These are phyloP conservation scores for Simalia tracyae DNA, from an alignment of 2,797 vertebrate genomes.

Conservation along the genomic window DNA sequence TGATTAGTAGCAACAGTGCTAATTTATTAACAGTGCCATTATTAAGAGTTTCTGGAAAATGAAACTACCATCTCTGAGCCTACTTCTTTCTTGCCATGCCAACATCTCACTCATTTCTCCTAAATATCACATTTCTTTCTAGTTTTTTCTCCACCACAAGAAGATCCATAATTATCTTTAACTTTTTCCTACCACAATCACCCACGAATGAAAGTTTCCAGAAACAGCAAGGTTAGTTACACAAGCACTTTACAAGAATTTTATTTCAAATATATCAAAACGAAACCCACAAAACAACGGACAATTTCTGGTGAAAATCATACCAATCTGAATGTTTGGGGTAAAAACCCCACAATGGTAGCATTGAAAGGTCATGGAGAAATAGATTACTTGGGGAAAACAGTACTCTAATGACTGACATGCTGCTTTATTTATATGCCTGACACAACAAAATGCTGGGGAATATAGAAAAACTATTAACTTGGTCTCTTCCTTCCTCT, in stretches of 20 bases:
- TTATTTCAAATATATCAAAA: background rate
- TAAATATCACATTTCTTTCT: background rate
- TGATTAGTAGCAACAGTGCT: background rate
- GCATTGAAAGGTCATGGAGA: background rate
- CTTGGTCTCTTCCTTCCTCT: background rate
- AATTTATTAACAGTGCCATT: background rate
- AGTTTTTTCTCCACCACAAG: background rate
- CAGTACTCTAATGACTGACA: background rate
- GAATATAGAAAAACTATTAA: background rate
- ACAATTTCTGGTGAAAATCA: background rate
- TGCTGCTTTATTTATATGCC: background rate
- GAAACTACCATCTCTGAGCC: background rate
- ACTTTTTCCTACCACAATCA: background rate
- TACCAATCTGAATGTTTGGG: background rate
- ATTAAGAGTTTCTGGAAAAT: background rate
- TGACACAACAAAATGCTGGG: background rate
- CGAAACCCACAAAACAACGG: background rate
- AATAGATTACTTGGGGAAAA: background rate
- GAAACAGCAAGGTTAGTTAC: background rate
- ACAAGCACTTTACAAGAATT: background rate
- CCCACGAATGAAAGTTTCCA: background rate
- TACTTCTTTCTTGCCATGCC: background rate
- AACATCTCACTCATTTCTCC: background rate
- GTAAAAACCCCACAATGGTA: background rate
- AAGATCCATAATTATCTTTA: background rate